These are phyloP conservation scores for Anthonomus grandis DNA, from an alignment of 1,140 invertebrate genomes.

Conservation along the genomic window DNA sequence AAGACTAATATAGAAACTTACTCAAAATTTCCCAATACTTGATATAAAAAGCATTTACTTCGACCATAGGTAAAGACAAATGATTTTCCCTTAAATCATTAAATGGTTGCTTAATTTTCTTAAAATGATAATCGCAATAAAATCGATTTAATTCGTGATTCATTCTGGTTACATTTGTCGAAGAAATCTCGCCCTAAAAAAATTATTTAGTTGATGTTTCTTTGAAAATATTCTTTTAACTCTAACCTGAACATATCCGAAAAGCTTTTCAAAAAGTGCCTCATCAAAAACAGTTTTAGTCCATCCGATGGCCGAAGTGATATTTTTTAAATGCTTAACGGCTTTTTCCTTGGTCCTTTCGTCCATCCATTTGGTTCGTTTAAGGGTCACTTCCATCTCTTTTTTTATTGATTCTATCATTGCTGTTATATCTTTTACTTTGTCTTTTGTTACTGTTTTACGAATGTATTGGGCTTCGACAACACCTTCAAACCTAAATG, in stretches of 20 bases:
- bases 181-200: slow-evolving; percentile 1
- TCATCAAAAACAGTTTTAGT: slow-evolving; percentile 14
- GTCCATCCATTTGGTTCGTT: slow-evolving; percentile 32
- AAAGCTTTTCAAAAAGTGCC: slow-evolving; percentile 17
- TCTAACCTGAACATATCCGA: slow-evolving; percentile 18
- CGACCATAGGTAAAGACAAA: background rate
- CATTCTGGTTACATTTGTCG: background rate
- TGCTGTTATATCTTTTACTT: slow-evolving; percentile 21
- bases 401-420: slow-evolving; percentile 28
- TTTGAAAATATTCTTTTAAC: too few relatives aligned
- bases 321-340: slow-evolving; percentile 13
- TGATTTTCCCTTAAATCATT: background rate
- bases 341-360: slow-evolving; percentile 12
- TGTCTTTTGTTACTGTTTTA: slow-evolving; percentile 18
- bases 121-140: background rate
- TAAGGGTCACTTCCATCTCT: slow-evolving; percentile 20
- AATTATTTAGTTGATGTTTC: background rate
- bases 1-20: slow-evolving; percentile 22
- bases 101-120: background rate
- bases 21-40: slow-evolving; percentile 18
- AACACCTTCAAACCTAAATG: slow-evolving; percentile 26
- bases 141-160: background rate
- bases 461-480: slow-evolving; percentile 30
- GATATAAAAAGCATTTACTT: slow-evolving; percentile 28
- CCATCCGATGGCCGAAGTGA: slow-evolving; percentile 26